These are phyloP conservation scores for Tachina fera DNA, from an alignment of 2,888 invertebrate genomes.

Conservation along the genomic window DNA sequence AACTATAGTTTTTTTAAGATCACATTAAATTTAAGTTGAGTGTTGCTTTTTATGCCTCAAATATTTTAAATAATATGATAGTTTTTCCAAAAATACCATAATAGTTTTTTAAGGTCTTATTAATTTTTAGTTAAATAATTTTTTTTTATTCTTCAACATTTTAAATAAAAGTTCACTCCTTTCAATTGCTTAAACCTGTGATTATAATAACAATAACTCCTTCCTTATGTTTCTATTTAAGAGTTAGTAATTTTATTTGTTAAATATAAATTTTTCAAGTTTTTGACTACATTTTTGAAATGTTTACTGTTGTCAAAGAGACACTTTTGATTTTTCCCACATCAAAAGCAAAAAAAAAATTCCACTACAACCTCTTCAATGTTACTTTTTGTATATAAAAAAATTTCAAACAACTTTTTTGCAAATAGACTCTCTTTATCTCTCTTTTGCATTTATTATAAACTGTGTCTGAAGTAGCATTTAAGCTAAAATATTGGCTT, in stretches of 20 bases:
- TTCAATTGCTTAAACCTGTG: no score
- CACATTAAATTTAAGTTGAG: no score
- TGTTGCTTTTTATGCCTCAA: no score
- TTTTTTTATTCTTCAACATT: no score
- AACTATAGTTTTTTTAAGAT: no score
- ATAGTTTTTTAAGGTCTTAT: no score
- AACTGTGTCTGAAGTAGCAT: constrained; percentile 68
- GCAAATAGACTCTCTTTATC: constrained; percentile 3
- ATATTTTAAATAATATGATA: no score
- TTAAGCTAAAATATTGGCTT: constrained; percentile 69
- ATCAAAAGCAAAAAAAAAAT: constrained; percentile 33
- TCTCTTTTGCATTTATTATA: constrained; percentile 63
- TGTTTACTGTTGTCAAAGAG: constrained; percentile 9
- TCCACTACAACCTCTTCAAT: constrained; percentile 4
- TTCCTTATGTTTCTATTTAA: background rate
- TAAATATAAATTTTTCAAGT: background rate
- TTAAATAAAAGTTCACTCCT: no score
- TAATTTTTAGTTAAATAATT: no score
- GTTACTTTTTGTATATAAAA: constrained; percentile 1
- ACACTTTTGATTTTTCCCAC: constrained; percentile 20
- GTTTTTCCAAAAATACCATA: no score
- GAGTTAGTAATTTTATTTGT: background rate
- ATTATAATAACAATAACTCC: no score
- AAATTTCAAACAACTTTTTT: background rate
- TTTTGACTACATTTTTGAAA: background rate